Evolutionary conservation across 92 coral and sea anemone species (phyloP), one percentile per base, ranked within the genome.

Genomic region (Palythoa caribaeorum): DNA sequence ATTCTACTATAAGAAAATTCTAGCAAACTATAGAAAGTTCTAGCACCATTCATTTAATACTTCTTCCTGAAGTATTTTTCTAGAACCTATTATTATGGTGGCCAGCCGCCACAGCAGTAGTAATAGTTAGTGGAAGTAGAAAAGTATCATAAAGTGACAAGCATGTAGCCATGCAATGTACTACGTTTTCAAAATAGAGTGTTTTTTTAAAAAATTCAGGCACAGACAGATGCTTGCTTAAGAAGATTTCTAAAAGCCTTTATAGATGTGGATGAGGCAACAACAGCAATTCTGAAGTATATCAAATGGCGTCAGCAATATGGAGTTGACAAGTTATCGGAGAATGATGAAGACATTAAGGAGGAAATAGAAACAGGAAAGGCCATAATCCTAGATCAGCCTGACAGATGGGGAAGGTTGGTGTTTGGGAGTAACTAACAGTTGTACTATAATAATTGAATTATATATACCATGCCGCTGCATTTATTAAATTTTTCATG

Each of bases 221-320:
- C 93, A 54, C 99, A 96, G 80, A 96, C 94, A 37, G 99, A 96
- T 91, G 96, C 99, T 12, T 95, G 99, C 92, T 80, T 96, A 52
- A 95, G 92, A 68, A 91, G 99, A 78, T 96, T 96, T 85, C 85
- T 96, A 9, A 84, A 93, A 62, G 99, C 91, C 17, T 96, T 95
- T 93, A 81, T 83, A 40, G 96, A 93, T 76, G 97, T 95, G 5
- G 96, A 96, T 84, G 93, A 95, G 59, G 96, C 98, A 16, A 87
- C 92, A 53, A 87, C 86, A 60, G 99, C 95, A 8, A 59, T 96
- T 47, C 84, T 96, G 14, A 96, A 93, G 80, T 95, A 95, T 71
- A 92, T 95, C 62, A 93, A 95, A 77, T 96, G 99, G 99, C 89
- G 98, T 57, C 95, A 92, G 48, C 98, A 96, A 19, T 96, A 92